phyloP scores from a whole-genome alignment of 1,140 invertebrate genomes.

The Diorhabda carinulata region DNA sequence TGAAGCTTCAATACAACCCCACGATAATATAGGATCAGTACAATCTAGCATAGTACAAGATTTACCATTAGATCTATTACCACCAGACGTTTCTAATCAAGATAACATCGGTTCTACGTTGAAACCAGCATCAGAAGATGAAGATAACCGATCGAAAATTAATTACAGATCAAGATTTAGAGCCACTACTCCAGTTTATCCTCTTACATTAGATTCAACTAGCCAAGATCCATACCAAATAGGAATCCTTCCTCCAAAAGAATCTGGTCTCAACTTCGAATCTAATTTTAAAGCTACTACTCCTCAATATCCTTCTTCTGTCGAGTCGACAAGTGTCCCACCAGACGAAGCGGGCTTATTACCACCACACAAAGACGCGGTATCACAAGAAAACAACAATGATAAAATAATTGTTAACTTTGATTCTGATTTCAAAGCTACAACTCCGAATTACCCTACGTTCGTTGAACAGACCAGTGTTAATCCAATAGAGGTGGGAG shows the following conservation, averaged over 20 bases:
- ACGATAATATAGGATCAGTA: constrained; percentile 4
- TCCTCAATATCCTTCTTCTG: constrained; percentile 35
- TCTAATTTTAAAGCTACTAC: constrained; percentile 32
- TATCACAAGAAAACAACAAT: not conserved
- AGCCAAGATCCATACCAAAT: constrained; percentile 25
- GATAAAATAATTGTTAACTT: not conserved
- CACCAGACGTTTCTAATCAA: constrained; percentile 32
- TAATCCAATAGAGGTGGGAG: constrained; percentile 26
- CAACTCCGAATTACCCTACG: constrained; percentile 37
- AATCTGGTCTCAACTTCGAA: constrained; percentile 16
- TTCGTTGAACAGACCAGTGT: constrained; percentile 30
- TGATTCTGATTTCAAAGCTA: constrained; percentile 26
- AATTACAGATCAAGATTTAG: constrained; percentile 39
- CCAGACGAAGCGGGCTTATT: constrained; percentile 28
- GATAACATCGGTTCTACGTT: constrained; percentile 41
- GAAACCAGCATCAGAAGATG: constrained; percentile 37
- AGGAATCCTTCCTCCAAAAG: constrained; percentile 31
- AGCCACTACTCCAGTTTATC: constrained; percentile 44
- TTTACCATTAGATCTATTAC: constrained; percentile 23
- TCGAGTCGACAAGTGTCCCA: constrained; percentile 31
- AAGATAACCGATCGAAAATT: constrained; percentile 11
- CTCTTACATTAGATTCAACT: constrained; percentile 29
- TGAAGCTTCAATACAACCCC: constrained; percentile 9
- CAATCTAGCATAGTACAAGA: not conserved
- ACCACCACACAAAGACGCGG: constrained; percentile 15